phyloP scores from a whole-genome alignment of 2,113 vertebrate species.

The Bucco capensis region DNA sequence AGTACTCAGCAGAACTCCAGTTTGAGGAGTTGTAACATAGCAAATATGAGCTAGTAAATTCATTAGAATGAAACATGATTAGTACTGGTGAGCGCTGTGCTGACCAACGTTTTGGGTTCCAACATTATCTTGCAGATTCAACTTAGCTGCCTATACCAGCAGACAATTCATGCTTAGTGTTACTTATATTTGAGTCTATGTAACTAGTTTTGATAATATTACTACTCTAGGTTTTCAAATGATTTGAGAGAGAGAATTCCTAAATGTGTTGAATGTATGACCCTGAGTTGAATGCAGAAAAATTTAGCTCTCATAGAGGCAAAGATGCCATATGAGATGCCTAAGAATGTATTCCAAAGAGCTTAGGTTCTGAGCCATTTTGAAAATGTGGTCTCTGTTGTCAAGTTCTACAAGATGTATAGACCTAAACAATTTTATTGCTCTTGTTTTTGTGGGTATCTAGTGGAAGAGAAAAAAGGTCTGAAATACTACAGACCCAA shows the following conservation, averaged over 20 bases:
- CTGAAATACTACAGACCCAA: background rate
- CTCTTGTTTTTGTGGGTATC: background rate
- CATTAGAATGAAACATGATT: rapidly evolving
- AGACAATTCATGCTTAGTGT: background rate
- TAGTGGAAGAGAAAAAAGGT: background rate
- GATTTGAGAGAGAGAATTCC: background rate
- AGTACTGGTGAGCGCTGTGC: background rate
- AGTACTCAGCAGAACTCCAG: background rate
- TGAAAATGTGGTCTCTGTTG: background rate
- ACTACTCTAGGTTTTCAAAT: background rate
- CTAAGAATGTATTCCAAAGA: background rate
- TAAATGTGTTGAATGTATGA: background rate
- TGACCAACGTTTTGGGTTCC: background rate
- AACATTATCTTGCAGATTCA: background rate
- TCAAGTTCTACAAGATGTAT: background rate
- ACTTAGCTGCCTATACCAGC: background rate
- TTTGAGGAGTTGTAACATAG: background rate
- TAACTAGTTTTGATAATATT: background rate
- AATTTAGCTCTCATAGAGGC: background rate
- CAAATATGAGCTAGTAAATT: background rate
- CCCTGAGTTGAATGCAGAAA: background rate
- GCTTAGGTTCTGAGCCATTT: background rate
- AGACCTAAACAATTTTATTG: background rate
- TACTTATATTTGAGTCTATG: background rate
- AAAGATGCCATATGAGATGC: background rate